Evolutionary conservation across 2,888 invertebrate genomes (phyloP), one percentile per base, ranked within the genome.

Genomic region (Neoascia interrupta): DNA sequence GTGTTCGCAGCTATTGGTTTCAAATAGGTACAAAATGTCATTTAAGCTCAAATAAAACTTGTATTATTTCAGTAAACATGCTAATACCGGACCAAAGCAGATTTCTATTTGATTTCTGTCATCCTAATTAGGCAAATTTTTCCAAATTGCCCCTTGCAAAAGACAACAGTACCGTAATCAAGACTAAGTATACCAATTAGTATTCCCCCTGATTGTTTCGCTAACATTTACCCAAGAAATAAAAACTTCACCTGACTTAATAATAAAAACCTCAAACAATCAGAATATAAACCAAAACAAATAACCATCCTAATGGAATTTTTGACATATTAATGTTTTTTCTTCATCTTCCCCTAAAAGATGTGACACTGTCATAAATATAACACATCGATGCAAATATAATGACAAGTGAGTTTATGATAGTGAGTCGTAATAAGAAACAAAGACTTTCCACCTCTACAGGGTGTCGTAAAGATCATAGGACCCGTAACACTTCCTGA

Each of bases 181-280:
- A n/a, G n/a, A n/a, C 36, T 47, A 18, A 60, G 31, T 58, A 43
- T 73, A 37, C 18, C 63, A 69, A 70, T 75, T 56, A 56, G 54
- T 56, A 69, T 39, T n/a, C n/a, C 69, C 36, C 63, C 56, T 75
- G 69, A 69, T 54, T 61, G 53, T 54, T 11, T 34, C 16, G n/a
- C 26, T 18, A 64, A 19, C 21, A 56, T 36, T 61, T 45, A 23
- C 39, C 18, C 31, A 63, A 56, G n/a, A 51, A 49, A 39, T 21
- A 58, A 5, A 56, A 49, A 31, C 10, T 43, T 64, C 61, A 68
- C 63, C 56, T 75, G 63, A 69, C 75, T 56, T 16, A 56, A 64
- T 63, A 64, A 53, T 51, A 51, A 68, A 68, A 16, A 68, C 54
- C 10, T 19, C 70, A 75, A 70, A 64, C 16, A 75, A 36, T 34